phyloP scores from a whole-genome alignment of 2,888 invertebrate species.

The Apamea sordens region DNA sequence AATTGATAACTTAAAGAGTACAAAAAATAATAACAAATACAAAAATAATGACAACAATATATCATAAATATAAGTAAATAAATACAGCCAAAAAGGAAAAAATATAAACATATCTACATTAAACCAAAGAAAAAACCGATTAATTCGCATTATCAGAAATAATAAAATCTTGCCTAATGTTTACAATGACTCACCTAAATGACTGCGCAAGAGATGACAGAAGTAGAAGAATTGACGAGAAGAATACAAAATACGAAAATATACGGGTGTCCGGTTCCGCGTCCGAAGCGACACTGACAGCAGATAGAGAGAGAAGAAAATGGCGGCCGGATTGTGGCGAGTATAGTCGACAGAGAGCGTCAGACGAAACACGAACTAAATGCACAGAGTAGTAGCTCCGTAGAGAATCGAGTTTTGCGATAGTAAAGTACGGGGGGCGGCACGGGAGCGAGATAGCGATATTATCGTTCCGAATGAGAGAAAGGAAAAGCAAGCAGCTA shows the following conservation, averaged over 20 bases:
- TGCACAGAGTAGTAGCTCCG: slow-evolving; percentile 68
- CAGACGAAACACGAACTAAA: slow-evolving; percentile 76
- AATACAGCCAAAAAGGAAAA: background rate
- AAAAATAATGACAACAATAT: slow-evolving; percentile 5
- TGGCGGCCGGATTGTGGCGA: slow-evolving; percentile 78
- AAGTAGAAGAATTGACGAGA: slow-evolving; percentile 82
- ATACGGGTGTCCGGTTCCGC: slow-evolving; percentile 78
- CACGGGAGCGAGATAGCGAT: slow-evolving; percentile 68
- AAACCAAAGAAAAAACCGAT: slow-evolving; percentile 1
- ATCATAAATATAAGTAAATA: background rate
- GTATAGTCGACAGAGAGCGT: slow-evolving; percentile 73
- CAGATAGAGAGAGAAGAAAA: slow-evolving; percentile 89
- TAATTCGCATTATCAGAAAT: background rate
- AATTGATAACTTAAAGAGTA: background rate
- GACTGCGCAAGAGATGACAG: slow-evolving; percentile 75
- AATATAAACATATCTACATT: background rate
- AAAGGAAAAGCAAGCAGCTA: slow-evolving; percentile 63
- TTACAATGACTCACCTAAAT: slow-evolving; percentile 67
- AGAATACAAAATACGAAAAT: slow-evolving; percentile 75
- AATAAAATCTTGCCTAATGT: slow-evolving; percentile 46
- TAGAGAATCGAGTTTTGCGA: slow-evolving; percentile 67
- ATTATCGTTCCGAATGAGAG: slow-evolving; percentile 45
- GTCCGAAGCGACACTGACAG: slow-evolving; percentile 82
- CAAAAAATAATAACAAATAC: background rate
- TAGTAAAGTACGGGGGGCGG: slow-evolving; percentile 49